A percentile compares a stretch with the other conserved stretches of the same genome.
These are phyloP conservation scores for Centropyge bicolor DNA, from an alignment of 2,797 vertebrate genomes.

Conservation along the genomic window DNA sequence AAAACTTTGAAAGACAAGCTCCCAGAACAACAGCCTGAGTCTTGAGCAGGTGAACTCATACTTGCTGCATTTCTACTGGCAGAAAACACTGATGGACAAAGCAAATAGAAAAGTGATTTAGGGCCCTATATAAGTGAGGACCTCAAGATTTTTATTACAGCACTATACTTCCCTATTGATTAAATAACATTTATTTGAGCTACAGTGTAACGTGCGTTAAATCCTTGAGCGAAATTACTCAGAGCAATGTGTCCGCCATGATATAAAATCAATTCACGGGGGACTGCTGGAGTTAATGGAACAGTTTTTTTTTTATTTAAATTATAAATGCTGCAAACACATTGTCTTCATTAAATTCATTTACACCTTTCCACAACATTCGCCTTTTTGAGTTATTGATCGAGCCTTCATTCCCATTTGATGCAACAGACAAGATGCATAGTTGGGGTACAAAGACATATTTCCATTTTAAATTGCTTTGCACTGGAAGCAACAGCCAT, in stretches of 20 bases:
- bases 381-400: constrained; percentile 15
- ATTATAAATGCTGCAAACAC: constrained; percentile 52
- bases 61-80: constrained; percentile 31
- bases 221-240: constrained; percentile 79
- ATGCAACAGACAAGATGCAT: constrained; percentile 17
- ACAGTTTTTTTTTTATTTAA: constrained; percentile 64
- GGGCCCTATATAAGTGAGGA: constrained; percentile 51
- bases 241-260: constrained; percentile 67
- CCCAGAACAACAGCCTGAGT: constrained; percentile 1
- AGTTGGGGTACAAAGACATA: constrained; percentile 17
- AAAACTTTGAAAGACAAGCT: not conserved
- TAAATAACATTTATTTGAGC: constrained; percentile 83
- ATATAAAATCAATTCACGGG: constrained; percentile 73
- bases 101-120: constrained; percentile 75
- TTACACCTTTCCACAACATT: constrained; percentile 44
- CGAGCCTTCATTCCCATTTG: constrained; percentile 22
- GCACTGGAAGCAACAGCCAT: constrained; percentile 52
- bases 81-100: constrained; percentile 68
- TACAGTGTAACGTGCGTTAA: constrained; percentile 75
- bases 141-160: constrained; percentile 71
- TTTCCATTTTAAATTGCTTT: constrained; percentile 49
- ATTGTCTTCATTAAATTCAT: constrained; percentile 62
- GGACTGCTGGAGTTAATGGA: constrained; percentile 42
- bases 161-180: constrained; percentile 80
- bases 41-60: constrained; percentile 6